Conservation (phyloP, 2,888 invertebrate genomes). For the Anorthoa munda region DNA sequence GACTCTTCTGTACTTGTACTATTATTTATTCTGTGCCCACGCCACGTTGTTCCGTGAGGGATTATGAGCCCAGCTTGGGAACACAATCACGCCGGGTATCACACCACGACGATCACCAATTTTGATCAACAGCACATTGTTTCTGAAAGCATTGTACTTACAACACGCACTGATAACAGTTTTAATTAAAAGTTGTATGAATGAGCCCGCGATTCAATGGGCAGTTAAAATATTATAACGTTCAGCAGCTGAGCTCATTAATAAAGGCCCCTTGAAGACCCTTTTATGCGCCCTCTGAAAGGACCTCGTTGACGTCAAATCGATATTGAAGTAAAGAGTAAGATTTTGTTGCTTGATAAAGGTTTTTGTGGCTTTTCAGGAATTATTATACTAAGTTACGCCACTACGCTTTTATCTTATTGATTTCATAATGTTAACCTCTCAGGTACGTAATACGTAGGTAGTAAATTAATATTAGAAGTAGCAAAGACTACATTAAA, state of each 20-base stretch:
- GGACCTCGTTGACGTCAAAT: constrained; percentile 32
- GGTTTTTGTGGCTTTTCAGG: neutral
- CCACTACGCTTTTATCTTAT: neutral
- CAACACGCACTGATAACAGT: constrained; percentile 54
- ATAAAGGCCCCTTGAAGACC: constrained; percentile 31
- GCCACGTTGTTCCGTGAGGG: no score
- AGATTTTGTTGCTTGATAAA: neutral
- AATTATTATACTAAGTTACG: neutral
- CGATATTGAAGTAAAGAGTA: constrained; percentile 26
- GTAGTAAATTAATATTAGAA: no score
- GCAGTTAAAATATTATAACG: constrained; percentile 54
- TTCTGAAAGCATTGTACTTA: constrained; percentile 41
- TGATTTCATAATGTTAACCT: neutral
- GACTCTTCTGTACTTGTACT: no score
- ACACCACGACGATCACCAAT: no score
- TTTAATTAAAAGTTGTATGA: constrained; percentile 69
- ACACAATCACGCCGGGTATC: no score
- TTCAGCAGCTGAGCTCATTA: constrained; percentile 49
- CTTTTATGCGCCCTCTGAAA: constrained; percentile 9
- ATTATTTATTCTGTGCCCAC: no score
- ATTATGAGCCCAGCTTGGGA: no score
- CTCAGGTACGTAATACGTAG: no score
- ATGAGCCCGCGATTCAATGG: constrained; percentile 45
- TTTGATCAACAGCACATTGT: constrained; percentile 48
- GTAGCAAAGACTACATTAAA: no score